A percentile compares a stretch with the other conserved stretches of the same genome.
Conservation (phyloP, 2,797 vertebrate species). For the Enteromius trimaculatus region DNA sequence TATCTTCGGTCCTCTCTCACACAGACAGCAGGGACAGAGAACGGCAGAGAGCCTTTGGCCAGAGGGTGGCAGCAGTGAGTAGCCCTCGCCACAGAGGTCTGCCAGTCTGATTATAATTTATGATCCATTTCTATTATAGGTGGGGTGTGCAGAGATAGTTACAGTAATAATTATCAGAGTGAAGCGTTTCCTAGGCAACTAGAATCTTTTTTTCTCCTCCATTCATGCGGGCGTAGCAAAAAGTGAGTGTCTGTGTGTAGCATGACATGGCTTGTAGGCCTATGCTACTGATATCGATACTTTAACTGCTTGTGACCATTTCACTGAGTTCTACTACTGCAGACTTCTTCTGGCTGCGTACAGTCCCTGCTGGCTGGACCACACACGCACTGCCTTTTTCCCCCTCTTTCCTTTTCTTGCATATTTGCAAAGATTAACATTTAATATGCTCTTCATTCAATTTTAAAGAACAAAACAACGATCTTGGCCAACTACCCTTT, state of each 20-base stretch:
- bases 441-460: slow-evolving; percentile 6
- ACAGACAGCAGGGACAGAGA: slow-evolving; percentile 1
- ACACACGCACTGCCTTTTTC: slow-evolving; percentile 10
- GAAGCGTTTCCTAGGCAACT: slow-evolving; percentile 98
- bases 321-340: neutral
- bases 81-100: slow-evolving; percentile 79
- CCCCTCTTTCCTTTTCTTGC: neutral
- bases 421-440: slow-evolving; percentile 28
- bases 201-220: slow-evolving; percentile 60
- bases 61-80: slow-evolving; percentile 87
- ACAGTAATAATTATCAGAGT: slow-evolving; percentile 98
- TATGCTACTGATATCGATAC: slow-evolving; percentile 69
- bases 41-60: slow-evolving; percentile 63
- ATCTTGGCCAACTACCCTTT: neutral
- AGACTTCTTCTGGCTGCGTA: neutral
- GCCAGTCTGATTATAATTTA: slow-evolving; percentile 93
- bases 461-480: slow-evolving; percentile 15
- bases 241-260: slow-evolving; percentile 80
- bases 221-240: slow-evolving; percentile 62
- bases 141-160: slow-evolving; percentile 97
- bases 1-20: slow-evolving; percentile 31
- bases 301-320: neutral
- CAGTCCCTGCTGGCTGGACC: slow-evolving; percentile 16
- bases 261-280: slow-evolving; percentile 87
- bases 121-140: slow-evolving; percentile 99